Evolutionary conservation across 2,888 invertebrate genomes (phyloP).

Genomic region (Strigamia crassipes): DNA sequence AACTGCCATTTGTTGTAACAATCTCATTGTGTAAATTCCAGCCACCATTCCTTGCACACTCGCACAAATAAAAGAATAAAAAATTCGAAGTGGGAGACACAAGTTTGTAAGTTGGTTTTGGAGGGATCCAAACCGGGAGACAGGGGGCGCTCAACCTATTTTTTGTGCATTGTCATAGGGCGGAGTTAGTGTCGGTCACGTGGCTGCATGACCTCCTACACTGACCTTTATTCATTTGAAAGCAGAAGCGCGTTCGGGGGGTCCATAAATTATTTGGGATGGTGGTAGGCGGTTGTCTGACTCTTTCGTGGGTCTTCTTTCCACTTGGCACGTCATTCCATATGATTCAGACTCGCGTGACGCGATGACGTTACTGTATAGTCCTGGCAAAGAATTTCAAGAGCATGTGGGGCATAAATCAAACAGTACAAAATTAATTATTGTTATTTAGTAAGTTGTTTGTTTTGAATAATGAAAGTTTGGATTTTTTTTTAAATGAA

Average conservation of each 20-base stretch:
- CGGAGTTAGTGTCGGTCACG: conserved; percentile 42
- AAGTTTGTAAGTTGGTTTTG: not conserved
- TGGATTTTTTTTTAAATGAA: too few relatives aligned
- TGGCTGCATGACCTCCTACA: conserved; percentile 19
- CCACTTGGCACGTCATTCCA: not conserved
- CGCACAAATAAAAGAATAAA: too few relatives aligned
- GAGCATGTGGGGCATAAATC: too few relatives aligned
- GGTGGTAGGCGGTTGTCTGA: conserved; percentile 2
- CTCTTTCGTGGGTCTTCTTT: conserved; percentile 24
- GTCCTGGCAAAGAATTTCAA: too few relatives aligned
- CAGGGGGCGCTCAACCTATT: conserved; percentile 19
- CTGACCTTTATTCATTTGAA: conserved; percentile 41
- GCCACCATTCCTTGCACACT: too few relatives aligned
- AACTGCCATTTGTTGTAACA: too few relatives aligned
- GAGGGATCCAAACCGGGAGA: not conserved
- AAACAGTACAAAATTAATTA: too few relatives aligned
- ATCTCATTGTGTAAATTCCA: too few relatives aligned
- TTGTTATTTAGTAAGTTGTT: too few relatives aligned
- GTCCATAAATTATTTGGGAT: conserved; percentile 22
- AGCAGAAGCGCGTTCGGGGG: conserved; percentile 31
- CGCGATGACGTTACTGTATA: not conserved
- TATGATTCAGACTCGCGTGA: conserved; percentile 1
- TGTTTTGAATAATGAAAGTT: too few relatives aligned
- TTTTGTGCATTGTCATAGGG: conserved; percentile 19
- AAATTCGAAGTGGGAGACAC: not conserved